Conservation (phyloP, 2,113 vertebrate genomes). For the Semicossyphus pulcher region DNA sequence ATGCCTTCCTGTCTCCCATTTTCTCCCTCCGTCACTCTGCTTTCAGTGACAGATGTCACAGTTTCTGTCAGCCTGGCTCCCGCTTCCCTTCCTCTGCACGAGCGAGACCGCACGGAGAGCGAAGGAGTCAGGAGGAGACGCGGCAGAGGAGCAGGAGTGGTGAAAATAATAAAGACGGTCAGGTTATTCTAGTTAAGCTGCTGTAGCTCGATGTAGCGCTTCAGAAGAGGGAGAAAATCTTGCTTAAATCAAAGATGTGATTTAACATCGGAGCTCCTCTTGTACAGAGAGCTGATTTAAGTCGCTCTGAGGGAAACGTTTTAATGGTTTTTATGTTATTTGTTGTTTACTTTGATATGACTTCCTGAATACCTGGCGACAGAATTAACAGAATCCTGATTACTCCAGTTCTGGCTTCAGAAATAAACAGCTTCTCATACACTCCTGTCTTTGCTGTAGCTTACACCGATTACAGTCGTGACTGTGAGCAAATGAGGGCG, state of each 20-base stretch:
- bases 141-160: conserved; percentile 21
- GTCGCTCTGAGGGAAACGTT: not conserved
- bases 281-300: not conserved
- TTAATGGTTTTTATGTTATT: conserved; percentile 13
- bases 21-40: conserved; percentile 59
- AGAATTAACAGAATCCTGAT: not conserved
- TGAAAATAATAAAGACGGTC: conserved; percentile 39
- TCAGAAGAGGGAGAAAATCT: conserved; percentile 21
- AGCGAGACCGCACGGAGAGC: conserved; percentile 38
- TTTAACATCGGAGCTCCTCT: conserved; percentile 32
- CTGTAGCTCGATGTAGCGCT: conserved; percentile 10
- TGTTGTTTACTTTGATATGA: conserved; percentile 8
- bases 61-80: conserved; percentile 55
- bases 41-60: conserved; percentile 71
- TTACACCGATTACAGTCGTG: conserved; percentile 16
- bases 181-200: conserved; percentile 46
- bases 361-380: conserved; percentile 4
- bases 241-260: conserved; percentile 49
- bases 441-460: not conserved
- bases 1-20: conserved; percentile 51
- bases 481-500: conserved; percentile 5
- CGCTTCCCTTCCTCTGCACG: conserved; percentile 35
- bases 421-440: not conserved
- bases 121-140: conserved; percentile 28
- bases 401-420: not conserved